Base-by-base conservation (phyloP, 2,888 invertebrate genomes). In the Nemurella pictetii region DNA sequence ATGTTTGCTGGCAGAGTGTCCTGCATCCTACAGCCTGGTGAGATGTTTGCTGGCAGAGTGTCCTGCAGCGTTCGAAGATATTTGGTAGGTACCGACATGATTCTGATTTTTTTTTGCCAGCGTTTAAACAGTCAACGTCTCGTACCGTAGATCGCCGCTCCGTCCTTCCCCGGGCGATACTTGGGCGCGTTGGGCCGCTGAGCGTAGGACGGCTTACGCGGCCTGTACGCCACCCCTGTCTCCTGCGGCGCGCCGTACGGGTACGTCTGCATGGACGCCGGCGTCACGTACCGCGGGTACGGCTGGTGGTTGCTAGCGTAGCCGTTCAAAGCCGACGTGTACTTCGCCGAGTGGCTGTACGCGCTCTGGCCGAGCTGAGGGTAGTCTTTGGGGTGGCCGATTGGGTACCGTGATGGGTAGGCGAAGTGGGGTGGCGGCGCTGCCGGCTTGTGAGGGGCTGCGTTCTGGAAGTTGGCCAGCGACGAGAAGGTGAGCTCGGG, bases 231-330 rank as follows among this genome's bases (percentile, higher is more conserved):
- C 0, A 35, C 12, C 12, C 25, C 30, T 12, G 73, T 30, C 12
- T 85, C 81, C 83, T 87, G 86, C 2, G 87, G 86, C 0, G 86
- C 84, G 12, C 86, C 86, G 25, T 87, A 86, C n/a, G 86, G 85
- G 27, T 85, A 84, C 5, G 85, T 85, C 30, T 85, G 83, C 84
- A 86, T 83, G 0, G 85, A 84, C 9, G 85, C 83, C 15, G 85
- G 85, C 12, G 85, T 72, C 0, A 82, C 2, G n/a, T 30, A 29
- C 4, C 12, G 12, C 9, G 74, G 74, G 26, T 75, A 75, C 1
- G 78, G 75, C 75, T 75, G 75, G 7, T 7, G 75, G 75, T 26
- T 27, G 75, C 7, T 28, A 12, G 75, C 28, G 26, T 75, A 75
- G 26, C 7, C 75, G 75, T n/a, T n/a, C n/a, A n/a, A n/a, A n/a